A percentile compares a stretch with the other conserved stretches of the same genome.
phyloP scores from a whole-genome alignment of 2,113 vertebrate genomes.

The Heliornis fulica region DNA sequence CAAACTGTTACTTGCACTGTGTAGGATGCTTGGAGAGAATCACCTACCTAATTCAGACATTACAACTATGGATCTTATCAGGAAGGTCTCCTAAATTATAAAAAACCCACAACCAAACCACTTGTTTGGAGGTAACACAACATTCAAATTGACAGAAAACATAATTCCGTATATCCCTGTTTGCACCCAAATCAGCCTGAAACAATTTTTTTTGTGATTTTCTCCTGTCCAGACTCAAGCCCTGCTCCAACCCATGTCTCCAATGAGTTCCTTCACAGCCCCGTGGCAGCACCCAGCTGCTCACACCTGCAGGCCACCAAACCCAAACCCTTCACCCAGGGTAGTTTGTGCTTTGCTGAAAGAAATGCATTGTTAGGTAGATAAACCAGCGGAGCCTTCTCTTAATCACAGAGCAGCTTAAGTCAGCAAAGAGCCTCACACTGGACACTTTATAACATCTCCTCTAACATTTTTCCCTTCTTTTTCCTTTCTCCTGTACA shows the following conservation, averaged over 20 bases:
- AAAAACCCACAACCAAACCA: background rate
- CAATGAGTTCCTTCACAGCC: fast-evolving
- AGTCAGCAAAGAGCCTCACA: background rate
- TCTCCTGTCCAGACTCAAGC: background rate
- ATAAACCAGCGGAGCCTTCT: background rate
- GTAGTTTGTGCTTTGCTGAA: background rate
- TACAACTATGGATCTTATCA: background rate
- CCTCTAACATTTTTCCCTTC: background rate
- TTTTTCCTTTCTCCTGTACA: background rate
- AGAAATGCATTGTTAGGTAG: background rate
- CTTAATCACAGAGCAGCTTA: background rate
- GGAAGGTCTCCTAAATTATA: background rate
- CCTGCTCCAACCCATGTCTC: background rate
- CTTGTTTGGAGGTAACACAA: background rate
- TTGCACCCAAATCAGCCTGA: background rate
- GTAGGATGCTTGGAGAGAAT: background rate
- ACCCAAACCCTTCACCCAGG: background rate
- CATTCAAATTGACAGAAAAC: background rate
- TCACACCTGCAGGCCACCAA: background rate
- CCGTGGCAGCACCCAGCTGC: background rate
- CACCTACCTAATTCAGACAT: background rate
- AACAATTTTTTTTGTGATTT: background rate
- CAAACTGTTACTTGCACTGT: background rate
- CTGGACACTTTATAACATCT: background rate
- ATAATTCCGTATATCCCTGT: background rate